Evolutionary conservation across 1,140 invertebrate genomes (phyloP).

Genomic region (Palaemon carinicauda): DNA sequence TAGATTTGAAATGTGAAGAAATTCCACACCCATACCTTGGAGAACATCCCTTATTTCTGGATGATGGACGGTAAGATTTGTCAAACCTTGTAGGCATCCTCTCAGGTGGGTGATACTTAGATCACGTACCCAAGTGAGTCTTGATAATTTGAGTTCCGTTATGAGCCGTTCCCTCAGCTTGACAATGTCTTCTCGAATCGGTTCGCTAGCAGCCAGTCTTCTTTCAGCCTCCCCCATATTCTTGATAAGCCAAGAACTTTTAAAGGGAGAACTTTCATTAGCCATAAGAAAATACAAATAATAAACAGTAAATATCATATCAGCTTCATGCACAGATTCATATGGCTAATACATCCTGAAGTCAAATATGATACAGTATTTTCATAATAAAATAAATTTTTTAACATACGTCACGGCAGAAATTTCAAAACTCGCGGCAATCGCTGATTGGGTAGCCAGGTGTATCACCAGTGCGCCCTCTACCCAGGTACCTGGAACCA

Average conservation of each 20-base stretch:
- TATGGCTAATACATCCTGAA: too few species aligned
- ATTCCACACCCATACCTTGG: conserved; percentile 38
- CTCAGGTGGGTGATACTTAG: conserved; percentile 88
- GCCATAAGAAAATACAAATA: neutral
- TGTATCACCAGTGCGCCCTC: too few species aligned
- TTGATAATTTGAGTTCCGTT: conserved; percentile 69
- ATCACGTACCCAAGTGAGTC: conserved; percentile 80
- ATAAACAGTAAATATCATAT: neutral
- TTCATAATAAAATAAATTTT: too few species aligned
- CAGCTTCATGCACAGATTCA: neutral
- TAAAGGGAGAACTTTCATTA: neutral
- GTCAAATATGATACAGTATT: too few species aligned
- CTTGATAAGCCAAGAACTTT: conserved; percentile 72
- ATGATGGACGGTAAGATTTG: conserved; percentile 68
- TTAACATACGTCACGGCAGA: too few species aligned
- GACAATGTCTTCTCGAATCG: conserved; percentile 74
- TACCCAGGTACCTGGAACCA: too few species aligned
- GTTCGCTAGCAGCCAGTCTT: conserved; percentile 70
- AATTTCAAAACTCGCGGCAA: too few species aligned
- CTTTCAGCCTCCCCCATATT: conserved; percentile 72
- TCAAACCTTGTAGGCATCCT: conserved; percentile 66
- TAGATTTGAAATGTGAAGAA: neutral
- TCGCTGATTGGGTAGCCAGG: too few species aligned
- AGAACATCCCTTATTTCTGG: conserved; percentile 42
- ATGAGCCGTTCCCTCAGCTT: conserved; percentile 71